phyloP scores from a whole-genome alignment of 2,797 vertebrate species.

The Parotocinclus haroldoi region DNA sequence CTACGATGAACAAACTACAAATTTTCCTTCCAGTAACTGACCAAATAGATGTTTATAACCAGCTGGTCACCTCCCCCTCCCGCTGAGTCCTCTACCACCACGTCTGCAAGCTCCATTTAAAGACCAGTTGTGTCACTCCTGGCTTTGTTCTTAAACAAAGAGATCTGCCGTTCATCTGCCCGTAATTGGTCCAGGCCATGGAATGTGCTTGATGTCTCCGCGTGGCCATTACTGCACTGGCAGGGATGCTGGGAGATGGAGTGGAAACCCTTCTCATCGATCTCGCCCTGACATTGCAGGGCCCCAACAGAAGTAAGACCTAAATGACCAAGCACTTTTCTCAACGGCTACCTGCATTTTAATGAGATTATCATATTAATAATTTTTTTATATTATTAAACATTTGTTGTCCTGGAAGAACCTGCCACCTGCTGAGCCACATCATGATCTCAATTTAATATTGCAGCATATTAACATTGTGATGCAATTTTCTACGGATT shows the following conservation, averaged over 20 bases:
- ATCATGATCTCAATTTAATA: not conserved
- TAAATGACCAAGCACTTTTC: conserved; percentile 11
- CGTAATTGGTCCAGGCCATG: conserved; percentile 74
- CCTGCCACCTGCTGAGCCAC: too few species aligned
- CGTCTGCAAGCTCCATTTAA: conserved; percentile 70
- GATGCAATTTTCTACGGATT: too few species aligned
- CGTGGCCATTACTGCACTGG: conserved; percentile 56
- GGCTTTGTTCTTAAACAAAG: conserved; percentile 81
- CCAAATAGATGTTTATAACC: conserved; percentile 80
- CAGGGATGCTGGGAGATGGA: conserved; percentile 57
- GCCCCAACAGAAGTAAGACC: conserved; percentile 26
- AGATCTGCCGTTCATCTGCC: conserved; percentile 74
- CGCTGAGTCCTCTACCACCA: conserved; percentile 41
- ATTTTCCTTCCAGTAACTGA: conserved; percentile 78
- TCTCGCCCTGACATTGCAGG: conserved; percentile 34
- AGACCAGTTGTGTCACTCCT: conserved; percentile 76
- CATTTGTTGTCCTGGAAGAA: too few species aligned
- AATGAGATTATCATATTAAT: not conserved
- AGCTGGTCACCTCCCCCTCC: conserved; percentile 70
- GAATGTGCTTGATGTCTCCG: conserved; percentile 78
- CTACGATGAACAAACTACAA: conserved; percentile 73
- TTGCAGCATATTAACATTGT: too few species aligned
- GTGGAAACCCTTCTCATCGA: conserved; percentile 54
- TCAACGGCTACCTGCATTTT: not conserved
- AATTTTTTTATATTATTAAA: too few species aligned